Evolutionary conservation across 2,113 vertebrate genomes (phyloP).

Genomic region (Cebus imitator): DNA sequence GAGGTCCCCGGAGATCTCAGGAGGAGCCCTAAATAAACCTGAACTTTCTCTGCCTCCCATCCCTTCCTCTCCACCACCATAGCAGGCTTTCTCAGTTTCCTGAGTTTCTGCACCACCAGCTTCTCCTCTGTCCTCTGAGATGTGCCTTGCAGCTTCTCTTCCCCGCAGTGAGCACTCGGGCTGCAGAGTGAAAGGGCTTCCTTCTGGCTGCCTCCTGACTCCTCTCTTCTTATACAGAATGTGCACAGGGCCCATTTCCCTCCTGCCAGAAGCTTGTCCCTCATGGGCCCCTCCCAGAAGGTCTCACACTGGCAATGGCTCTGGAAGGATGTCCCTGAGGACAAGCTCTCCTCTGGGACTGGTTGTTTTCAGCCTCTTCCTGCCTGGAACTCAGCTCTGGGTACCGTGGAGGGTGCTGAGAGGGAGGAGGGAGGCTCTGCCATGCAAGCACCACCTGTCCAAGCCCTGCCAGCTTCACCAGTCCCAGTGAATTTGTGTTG

Average conservation of each 20-base stretch:
- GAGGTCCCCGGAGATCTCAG: background rate
- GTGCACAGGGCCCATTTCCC: background rate
- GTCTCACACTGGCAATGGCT: background rate
- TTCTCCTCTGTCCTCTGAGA: background rate
- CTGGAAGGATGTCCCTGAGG: background rate
- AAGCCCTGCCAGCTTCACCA: background rate
- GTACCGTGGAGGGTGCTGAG: background rate
- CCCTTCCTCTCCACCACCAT: background rate
- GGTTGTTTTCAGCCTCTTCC: background rate
- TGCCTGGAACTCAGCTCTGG: background rate
- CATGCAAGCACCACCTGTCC: background rate
- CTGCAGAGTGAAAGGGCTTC: background rate
- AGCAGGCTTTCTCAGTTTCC: background rate
- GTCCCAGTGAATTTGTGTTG: conserved; percentile 7
- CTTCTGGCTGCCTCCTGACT: background rate
- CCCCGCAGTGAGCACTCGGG: background rate
- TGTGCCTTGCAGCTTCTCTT: background rate
- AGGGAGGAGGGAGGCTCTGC: background rate
- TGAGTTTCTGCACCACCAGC: background rate
- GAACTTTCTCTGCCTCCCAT: background rate
- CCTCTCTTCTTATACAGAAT: background rate
- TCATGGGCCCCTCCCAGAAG: background rate
- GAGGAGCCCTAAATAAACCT: background rate
- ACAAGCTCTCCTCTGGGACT: background rate
- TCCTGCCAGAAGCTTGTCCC: background rate